Percentiles rank a stretch among this genome's conserved stretches.
phyloP scores from a whole-genome alignment of 2,888 invertebrate genomes.

The Pollenia labialis region DNA sequence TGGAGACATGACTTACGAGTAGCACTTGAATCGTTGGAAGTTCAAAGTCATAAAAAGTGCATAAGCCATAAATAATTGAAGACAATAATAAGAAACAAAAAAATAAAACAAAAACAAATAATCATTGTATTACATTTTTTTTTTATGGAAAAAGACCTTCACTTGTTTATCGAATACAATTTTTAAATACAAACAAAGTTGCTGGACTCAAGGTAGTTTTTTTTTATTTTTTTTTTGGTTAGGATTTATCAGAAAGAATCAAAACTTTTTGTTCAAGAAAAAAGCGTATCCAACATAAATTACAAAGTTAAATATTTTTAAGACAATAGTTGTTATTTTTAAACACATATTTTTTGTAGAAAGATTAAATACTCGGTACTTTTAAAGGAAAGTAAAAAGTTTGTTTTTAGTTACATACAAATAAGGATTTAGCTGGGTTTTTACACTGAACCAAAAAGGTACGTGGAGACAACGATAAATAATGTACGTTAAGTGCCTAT shows the following conservation, averaged over 20 bases:
- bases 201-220: slow-evolving; percentile 30
- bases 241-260: slow-evolving; percentile 49
- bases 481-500: too few species aligned
- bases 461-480: too few species aligned
- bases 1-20: slow-evolving; percentile 40
- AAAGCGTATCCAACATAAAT: slow-evolving; percentile 6
- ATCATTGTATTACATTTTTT: slow-evolving; percentile 32
- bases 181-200: background rate
- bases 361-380: background rate
- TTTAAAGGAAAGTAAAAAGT: slow-evolving; percentile 26
- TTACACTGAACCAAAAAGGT: slow-evolving; percentile 8
- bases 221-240: background rate
- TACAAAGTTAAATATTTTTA: slow-evolving; percentile 1
- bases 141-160: slow-evolving; percentile 56
- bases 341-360: too few species aligned
- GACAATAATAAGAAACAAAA: slow-evolving; percentile 18
- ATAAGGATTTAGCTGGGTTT: background rate
- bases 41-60: slow-evolving; percentile 65
- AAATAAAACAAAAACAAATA: slow-evolving; percentile 17
- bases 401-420: background rate
- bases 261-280: slow-evolving; percentile 5
- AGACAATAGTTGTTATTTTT: slow-evolving; percentile 4
- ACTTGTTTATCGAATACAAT: slow-evolving; percentile 42
- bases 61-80: slow-evolving; percentile 56
- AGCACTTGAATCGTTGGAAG: slow-evolving; percentile 59